Conservation (phyloP, 2,797 vertebrate species). For the Hylomyscus alleni region DNA sequence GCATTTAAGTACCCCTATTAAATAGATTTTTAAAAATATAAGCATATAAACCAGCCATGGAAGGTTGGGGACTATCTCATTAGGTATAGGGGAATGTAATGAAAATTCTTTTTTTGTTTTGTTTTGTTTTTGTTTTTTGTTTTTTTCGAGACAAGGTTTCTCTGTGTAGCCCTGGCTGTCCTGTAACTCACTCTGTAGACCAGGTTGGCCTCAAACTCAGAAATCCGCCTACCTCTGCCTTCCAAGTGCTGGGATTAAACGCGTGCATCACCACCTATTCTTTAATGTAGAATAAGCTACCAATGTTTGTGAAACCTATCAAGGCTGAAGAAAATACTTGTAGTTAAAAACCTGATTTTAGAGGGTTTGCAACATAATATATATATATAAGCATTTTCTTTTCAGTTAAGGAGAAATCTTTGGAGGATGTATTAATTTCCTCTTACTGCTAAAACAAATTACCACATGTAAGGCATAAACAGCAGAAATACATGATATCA, state of each 20-base stretch:
- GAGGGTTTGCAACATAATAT: neutral
- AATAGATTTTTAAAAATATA: too few relatives aligned
- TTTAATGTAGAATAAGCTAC: neutral
- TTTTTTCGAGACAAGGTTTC: too few relatives aligned
- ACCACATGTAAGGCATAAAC: neutral
- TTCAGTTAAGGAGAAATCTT: neutral
- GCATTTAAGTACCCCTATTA: too few relatives aligned
- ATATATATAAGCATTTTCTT: conserved; percentile 19
- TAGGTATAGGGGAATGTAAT: neutral
- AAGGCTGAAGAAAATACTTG: neutral
- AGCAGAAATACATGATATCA: neutral
- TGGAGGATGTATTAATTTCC: neutral
- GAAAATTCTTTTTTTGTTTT: too few relatives aligned
- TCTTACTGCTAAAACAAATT: neutral
- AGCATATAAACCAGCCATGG: neutral
- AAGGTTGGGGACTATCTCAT: neutral
- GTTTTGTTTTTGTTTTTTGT: too few relatives aligned
- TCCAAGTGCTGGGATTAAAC: too few relatives aligned
- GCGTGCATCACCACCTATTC: too few relatives aligned
- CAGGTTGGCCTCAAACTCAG: too few relatives aligned
- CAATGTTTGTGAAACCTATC: neutral
- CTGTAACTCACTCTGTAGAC: too few relatives aligned
- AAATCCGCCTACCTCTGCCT: too few relatives aligned
- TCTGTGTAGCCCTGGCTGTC: too few relatives aligned
- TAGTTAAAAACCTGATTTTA: neutral